A percentile compares a stretch with the other conserved stretches of the same genome.
Evolutionary conservation across 2,797 vertebrate genomes (phyloP).

Genomic region (Muraenolepis orangiensis): DNA sequence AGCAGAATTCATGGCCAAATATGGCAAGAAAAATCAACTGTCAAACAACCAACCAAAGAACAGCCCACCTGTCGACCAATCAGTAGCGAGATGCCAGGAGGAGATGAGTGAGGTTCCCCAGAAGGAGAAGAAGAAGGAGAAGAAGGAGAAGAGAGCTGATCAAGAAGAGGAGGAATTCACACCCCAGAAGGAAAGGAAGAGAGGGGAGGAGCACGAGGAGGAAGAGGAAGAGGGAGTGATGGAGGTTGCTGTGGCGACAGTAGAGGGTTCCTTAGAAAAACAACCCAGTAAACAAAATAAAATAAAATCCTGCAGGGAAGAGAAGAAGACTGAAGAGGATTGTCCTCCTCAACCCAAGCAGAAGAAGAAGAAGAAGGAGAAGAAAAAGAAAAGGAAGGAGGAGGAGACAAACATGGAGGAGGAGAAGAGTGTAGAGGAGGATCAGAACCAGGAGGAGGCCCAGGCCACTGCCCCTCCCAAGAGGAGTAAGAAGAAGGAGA

Average conservation of each 20-base stretch:
- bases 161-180: slow-evolving; percentile 10
- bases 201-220: slow-evolving; percentile 36
- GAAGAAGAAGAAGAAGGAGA: background rate
- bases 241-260: slow-evolving; percentile 4
- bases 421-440: background rate
- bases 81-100: slow-evolving; percentile 1
- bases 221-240: slow-evolving; percentile 8
- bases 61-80: background rate
- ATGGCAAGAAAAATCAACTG: slow-evolving; percentile 59
- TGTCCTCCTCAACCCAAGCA: background rate
- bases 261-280: slow-evolving; percentile 20
- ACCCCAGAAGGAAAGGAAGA: slow-evolving; percentile 49
- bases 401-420: background rate
- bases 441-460: background rate
- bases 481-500: too few species aligned
- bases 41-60: background rate
- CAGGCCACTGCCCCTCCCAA: slow-evolving; percentile 19
- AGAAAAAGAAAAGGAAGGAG: background rate
- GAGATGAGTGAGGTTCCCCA: slow-evolving; percentile 12
- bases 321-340: background rate
- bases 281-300: slow-evolving; percentile 31
- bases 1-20: slow-evolving; percentile 81
- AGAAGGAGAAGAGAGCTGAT: background rate
- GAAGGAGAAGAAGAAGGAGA: slow-evolving; percentile 42
- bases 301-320: slow-evolving; percentile 27